These are phyloP conservation scores for Aquatica leii DNA, from an alignment of 2,888 invertebrate species.

Conservation along the genomic window DNA sequence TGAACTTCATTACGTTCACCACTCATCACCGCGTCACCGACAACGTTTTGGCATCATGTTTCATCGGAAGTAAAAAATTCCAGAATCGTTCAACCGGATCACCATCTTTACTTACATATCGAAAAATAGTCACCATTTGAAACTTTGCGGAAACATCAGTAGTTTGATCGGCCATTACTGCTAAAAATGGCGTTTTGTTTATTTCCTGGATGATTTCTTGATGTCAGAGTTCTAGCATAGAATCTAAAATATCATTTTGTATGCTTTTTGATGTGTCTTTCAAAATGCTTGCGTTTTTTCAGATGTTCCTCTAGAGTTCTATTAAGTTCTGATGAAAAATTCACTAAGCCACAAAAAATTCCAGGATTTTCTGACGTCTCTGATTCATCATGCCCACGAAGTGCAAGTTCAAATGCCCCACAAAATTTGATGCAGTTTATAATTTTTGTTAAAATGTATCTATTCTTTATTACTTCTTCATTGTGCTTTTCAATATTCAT, in stretches of 20 bases:
- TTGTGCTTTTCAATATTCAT: conserved; percentile 34
- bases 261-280: conserved; percentile 48
- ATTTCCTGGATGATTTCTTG: conserved; percentile 42
- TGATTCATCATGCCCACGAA: conserved; percentile 42
- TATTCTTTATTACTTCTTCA: conserved; percentile 44
- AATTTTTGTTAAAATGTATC: conserved; percentile 44
- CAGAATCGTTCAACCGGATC: conserved; percentile 45
- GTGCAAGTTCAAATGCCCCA: conserved; percentile 47
- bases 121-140: conserved; percentile 23
- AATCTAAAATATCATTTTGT: conserved; percentile 52
- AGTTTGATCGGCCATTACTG: conserved; percentile 38
- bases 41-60: conserved; percentile 32
- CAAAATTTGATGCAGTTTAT: conserved; percentile 28
- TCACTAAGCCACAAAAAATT: conserved; percentile 47
- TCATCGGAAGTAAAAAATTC: conserved; percentile 39
- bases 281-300: conserved; percentile 38
- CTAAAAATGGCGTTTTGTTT: conserved; percentile 16
- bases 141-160: conserved; percentile 40
- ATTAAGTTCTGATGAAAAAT: conserved; percentile 44
- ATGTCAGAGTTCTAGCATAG: conserved; percentile 47
- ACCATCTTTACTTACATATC: conserved; percentile 38
- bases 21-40: conserved; percentile 34
- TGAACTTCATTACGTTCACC: conserved; percentile 34
- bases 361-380: conserved; percentile 43
- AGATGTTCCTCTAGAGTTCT: conserved; percentile 44